phyloP scores from a whole-genome alignment of 2,113 vertebrate species.

The Thamnophis sirtalis region DNA sequence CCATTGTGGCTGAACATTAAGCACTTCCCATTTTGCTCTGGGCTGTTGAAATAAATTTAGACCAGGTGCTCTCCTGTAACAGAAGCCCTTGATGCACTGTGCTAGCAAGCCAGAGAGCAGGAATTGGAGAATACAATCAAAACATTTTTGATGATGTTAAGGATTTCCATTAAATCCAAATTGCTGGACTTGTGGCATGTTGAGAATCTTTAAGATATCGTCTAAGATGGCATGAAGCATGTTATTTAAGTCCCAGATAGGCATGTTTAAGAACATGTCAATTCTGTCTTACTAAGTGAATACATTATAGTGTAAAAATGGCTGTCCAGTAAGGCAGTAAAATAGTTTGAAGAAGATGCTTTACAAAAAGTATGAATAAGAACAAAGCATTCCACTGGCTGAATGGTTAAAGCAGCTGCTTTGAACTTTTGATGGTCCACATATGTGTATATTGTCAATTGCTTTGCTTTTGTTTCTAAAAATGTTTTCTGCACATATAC shows the following conservation, averaged over 20 bases:
- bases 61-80: slow-evolving; percentile 81
- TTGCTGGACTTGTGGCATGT: slow-evolving; percentile 62
- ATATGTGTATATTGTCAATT: not conserved
- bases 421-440: not conserved
- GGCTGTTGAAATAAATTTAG: slow-evolving; percentile 82
- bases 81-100: slow-evolving; percentile 82
- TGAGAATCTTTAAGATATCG: slow-evolving; percentile 59
- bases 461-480: not conserved
- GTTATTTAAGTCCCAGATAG: slow-evolving; percentile 14
- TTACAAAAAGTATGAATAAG: not conserved
- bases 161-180: slow-evolving; percentile 72
- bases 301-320: not conserved
- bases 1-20: slow-evolving; percentile 90
- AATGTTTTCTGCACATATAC: not conserved
- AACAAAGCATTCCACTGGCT: not conserved
- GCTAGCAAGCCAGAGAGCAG: slow-evolving; percentile 77
- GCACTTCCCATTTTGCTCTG: slow-evolving; percentile 84
- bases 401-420: not conserved
- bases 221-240: slow-evolving; percentile 17
- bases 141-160: slow-evolving; percentile 70
- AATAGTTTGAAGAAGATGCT: not conserved
- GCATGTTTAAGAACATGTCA: slow-evolving; percentile 15
- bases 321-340: not conserved
- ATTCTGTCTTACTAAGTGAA: not conserved
- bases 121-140: slow-evolving; percentile 82